Conservation (phyloP, 1,140 invertebrate genomes). For the Drosophila trapezifrons region DNA sequence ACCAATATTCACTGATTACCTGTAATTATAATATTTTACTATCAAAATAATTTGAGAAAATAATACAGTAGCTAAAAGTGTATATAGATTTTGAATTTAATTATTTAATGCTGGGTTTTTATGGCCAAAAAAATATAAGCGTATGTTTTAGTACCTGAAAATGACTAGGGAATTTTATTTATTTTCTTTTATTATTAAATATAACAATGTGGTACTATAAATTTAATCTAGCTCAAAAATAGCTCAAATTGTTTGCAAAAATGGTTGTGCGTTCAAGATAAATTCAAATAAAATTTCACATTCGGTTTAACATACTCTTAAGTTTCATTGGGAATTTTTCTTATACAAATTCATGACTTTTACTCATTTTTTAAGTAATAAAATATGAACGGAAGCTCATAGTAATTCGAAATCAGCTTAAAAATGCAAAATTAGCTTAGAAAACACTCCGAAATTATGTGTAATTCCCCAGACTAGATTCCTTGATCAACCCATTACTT, state of each 20-base stretch:
- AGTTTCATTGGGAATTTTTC: too few relatives aligned
- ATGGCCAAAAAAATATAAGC: too few relatives aligned
- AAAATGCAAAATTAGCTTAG: not conserved
- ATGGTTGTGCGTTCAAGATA: too few relatives aligned
- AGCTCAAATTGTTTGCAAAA: too few relatives aligned
- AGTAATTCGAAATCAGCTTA: not conserved
- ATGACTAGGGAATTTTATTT: not conserved
- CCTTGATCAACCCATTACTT: conserved; percentile 11
- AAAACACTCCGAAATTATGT: not conserved
- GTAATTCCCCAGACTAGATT: not conserved
- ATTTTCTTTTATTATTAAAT: not conserved
- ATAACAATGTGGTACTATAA: not conserved
- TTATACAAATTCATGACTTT: too few relatives aligned
- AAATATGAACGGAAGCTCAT: not conserved
- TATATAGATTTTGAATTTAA: too few relatives aligned
- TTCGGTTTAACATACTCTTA: too few relatives aligned
- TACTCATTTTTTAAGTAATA: not conserved
- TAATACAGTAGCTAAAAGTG: not conserved
- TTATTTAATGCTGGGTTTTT: too few relatives aligned
- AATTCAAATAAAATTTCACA: too few relatives aligned
- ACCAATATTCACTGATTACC: not conserved
- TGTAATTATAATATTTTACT: not conserved
- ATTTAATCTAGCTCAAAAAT: not conserved
- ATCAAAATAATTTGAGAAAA: too few relatives aligned
- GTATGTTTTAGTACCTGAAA: not conserved